These are phyloP conservation scores for Philaenus spumarius DNA, from an alignment of 1,140 invertebrate species.

Conservation along the genomic window DNA sequence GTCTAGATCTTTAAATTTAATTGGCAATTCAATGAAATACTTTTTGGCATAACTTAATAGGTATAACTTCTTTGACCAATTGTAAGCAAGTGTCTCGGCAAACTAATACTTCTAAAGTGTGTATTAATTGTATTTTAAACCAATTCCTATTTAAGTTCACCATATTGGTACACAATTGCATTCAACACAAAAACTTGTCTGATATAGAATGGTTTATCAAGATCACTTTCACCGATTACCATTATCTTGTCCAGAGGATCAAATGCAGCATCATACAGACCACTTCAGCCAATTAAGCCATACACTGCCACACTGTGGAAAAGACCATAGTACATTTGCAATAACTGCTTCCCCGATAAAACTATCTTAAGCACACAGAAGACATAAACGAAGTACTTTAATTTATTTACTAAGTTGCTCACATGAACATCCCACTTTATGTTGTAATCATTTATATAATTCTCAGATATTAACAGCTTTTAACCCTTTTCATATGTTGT, in stretches of 20 bases:
- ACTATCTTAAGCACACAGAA: background rate
- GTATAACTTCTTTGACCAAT: background rate
- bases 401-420: no score
- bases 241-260: background rate
- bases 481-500: background rate
- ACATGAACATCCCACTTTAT: no score
- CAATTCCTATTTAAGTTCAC: background rate
- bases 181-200: background rate
- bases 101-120: background rate
- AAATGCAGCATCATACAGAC: background rate
- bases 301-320: background rate
- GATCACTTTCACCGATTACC: background rate
- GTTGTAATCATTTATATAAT: background rate
- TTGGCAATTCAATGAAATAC: background rate
- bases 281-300: background rate
- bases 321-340: background rate
- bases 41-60: background rate
- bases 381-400: no score
- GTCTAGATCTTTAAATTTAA: background rate
- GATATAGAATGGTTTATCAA: background rate
- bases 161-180: background rate
- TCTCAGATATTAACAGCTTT: background rate
- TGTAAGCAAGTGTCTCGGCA: background rate
- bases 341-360: background rate
- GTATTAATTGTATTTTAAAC: background rate